These are phyloP conservation scores for Origma solitaria DNA, from an alignment of 2,113 vertebrate species.

Conservation along the genomic window DNA sequence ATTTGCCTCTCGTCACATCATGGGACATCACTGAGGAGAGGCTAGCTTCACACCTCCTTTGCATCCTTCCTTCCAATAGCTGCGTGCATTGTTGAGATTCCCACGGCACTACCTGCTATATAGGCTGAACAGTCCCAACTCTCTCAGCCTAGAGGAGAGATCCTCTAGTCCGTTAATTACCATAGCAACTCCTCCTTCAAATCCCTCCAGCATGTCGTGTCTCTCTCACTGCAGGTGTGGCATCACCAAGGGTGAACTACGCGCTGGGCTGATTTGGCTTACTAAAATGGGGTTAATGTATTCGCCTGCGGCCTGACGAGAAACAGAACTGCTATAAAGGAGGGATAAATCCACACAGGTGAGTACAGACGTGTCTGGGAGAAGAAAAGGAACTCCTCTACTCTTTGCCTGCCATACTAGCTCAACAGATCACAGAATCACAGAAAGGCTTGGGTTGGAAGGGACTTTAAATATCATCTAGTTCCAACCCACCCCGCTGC, in stretches of 20 bases:
- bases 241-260: accelerated
- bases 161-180: background rate
- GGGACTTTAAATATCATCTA: background rate
- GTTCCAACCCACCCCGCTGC: background rate
- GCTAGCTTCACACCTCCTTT: background rate
- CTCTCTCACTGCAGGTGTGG: background rate
- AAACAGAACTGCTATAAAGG: background rate
- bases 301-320: accelerated
- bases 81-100: background rate
- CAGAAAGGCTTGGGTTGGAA: background rate
- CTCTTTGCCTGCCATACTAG: background rate
- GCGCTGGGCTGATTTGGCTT: background rate
- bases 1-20: background rate
- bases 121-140: background rate
- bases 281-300: background rate
- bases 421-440: background rate
- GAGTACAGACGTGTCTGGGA: background rate
- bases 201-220: too few relatives aligned
- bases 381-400: background rate
- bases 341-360: background rate
- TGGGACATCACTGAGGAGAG: background rate
- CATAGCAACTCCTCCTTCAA: background rate
- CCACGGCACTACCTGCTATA: background rate
- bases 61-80: background rate
- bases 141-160: background rate